Evolutionary conservation across 2,888 invertebrate species (phyloP).

Genomic region (Desoria tigrina): DNA sequence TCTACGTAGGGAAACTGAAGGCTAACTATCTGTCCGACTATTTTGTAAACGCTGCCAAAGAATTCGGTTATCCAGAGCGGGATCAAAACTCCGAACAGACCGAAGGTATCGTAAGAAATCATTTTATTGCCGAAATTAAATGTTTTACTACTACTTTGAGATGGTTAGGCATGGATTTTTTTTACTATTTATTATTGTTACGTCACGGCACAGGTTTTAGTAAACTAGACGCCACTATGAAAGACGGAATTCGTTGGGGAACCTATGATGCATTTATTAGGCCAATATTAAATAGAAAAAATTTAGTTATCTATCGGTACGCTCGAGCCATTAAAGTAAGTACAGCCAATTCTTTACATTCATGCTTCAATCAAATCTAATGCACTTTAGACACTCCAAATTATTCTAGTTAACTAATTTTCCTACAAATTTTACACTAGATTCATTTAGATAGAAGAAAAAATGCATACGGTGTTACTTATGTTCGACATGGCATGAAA

Average conservation of each 20-base stretch:
- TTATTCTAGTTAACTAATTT: not conserved
- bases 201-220: slow-evolving; percentile 31
- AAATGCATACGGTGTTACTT: slow-evolving; percentile 49
- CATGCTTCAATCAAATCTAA: not conserved
- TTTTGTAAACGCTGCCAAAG: slow-evolving; percentile 42
- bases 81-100: slow-evolving; percentile 46
- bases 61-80: slow-evolving; percentile 35
- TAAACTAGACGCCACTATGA: slow-evolving; percentile 43
- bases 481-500: slow-evolving; percentile 39
- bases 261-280: slow-evolving; percentile 41
- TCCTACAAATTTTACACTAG: slow-evolving; percentile 16
- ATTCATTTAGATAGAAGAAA: slow-evolving; percentile 43
- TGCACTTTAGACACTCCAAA: not conserved
- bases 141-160: not conserved
- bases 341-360: not conserved
- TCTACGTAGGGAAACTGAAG: slow-evolving; percentile 36
- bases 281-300: slow-evolving; percentile 36
- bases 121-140: not conserved
- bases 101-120: slow-evolving; percentile 22
- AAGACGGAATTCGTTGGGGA: slow-evolving; percentile 41
- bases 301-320: slow-evolving; percentile 46
- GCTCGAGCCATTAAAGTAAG: slow-evolving; percentile 44
- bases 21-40: slow-evolving; percentile 33
- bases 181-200: not conserved
- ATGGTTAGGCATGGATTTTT: not conserved